Evolutionary conservation across 2,888 invertebrate genomes (phyloP), one percentile per base, ranked within the genome.

Genomic region (Eupsilia transversa): DNA sequence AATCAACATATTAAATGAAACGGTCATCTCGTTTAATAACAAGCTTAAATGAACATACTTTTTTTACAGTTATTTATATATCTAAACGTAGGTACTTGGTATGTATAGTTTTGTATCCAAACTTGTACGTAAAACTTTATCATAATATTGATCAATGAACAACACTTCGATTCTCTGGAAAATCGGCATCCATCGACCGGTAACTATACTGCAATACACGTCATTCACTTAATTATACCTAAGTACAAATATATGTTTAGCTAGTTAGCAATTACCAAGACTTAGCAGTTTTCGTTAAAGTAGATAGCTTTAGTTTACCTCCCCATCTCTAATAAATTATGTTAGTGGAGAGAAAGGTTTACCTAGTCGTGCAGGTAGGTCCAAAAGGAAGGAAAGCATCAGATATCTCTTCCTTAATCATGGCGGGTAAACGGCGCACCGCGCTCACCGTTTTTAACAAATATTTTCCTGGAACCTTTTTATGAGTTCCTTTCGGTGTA

Each of bases 341-440:
- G 82, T 80, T 79, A 82, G 81, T 77, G 69, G 72, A 56, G 65
- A 67, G 59, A 72, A 88, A 84, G 85, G 83, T 88, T 86, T 84
- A 82, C 82, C 83, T 84, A 86, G 83, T 80, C 69, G 74, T 74
- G 75, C 83, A 88, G 88, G 87, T 73, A 74, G 77, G 80, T 69
- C 80, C 80, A 79, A 85, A 81, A 88, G 90, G 92, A 92, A 93
- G 91, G 92, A 92, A 93, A 91, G 90, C 90, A 92, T 93, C 90
- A 91, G 88, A 89, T 91, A 92, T 92, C 90, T 90, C 89, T 90
- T 90, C 92, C 92, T 90, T 91, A 92, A 92, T 92, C 90, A 91
- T 87, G 88, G 88, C 89, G 89, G 86, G 89, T 90, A 91, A 91
- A 89, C 87, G 91, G 86, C 86, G 86, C 83, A 88, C 86, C 80